Conservation (phyloP, 2,797 vertebrate species). For the Poeciliopsis gracilis region DNA sequence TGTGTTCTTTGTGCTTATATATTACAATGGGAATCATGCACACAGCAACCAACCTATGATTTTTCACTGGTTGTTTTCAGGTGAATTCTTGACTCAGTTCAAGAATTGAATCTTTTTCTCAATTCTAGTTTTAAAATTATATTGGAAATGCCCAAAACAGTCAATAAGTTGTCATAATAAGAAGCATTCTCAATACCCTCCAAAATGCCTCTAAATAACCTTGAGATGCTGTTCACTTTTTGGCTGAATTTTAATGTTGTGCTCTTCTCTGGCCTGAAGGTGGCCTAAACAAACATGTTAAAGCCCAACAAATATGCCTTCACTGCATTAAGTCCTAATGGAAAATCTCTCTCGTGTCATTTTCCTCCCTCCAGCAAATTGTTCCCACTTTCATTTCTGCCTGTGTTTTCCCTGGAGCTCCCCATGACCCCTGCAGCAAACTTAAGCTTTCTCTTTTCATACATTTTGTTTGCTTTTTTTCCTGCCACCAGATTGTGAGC, state of each 20-base stretch:
- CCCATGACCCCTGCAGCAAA: constrained; percentile 21
- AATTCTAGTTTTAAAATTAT: not conserved
- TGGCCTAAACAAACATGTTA: not conserved
- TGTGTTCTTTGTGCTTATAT: not conserved
- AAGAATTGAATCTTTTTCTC: not conserved
- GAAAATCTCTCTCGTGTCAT: not conserved
- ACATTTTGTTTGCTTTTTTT: constrained; percentile 26
- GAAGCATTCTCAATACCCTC: not conserved
- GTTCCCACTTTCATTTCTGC: constrained; percentile 14
- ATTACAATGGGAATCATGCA: not conserved
- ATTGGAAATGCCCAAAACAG: not conserved
- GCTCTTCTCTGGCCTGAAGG: not conserved
- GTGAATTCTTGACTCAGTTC: too few species aligned
- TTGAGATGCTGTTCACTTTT: not conserved
- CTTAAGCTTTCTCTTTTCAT: constrained; percentile 34
- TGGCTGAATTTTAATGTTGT: not conserved
- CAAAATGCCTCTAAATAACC: not conserved
- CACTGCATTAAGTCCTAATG: not conserved
- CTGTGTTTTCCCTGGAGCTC: constrained; percentile 25
- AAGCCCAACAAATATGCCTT: not conserved
- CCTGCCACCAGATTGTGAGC: constrained; percentile 21
- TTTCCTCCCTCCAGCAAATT: constrained; percentile 22
- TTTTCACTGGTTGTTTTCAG: not conserved
- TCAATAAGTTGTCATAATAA: not conserved
- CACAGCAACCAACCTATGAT: not conserved